Evolutionary conservation across 1,140 invertebrate species (phyloP), one percentile per base, ranked within the genome.

Genomic region (Leucophenga varia): DNA sequence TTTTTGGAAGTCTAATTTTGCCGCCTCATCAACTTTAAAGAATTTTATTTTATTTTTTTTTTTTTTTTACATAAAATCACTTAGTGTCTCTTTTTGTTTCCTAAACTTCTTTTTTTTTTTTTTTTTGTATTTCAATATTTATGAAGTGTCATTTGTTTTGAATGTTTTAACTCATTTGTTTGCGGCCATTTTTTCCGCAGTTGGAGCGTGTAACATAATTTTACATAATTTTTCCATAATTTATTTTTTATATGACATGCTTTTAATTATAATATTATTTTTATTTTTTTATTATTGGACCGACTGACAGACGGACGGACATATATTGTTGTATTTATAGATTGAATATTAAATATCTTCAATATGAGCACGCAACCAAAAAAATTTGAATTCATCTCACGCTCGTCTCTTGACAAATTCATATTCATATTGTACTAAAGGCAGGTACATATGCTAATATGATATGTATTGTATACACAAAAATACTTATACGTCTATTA

Each of bases 151-250:
- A 58, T 65, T 65, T 67, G 47, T 61, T 51, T 35, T 54, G 43
- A 53, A 50, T 52, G 55, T 35, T 39, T 56, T 60, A 60, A 53
- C 58, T 34, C 47, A 35, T 50, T 35, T n/a, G n/a, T n/a, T 28
- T 52, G 32, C 31, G 50, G 35, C 48, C 46, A 52, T 47, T 56
- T 54, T n/a, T n/a, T n/a, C n/a, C n/a, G 34, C 47, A 47, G 53
- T 19, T 50, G 35, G 50, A 63, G 56, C 63, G 56, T 65, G 61
- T 65, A 67, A 67, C 63, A 65, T 49, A 50, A 56, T 41, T 65
- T 67, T 65, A 65, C 63, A 65, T 65, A 63, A 59, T 36, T 58
- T 55, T 47, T 58, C 56, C 49, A 57, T n/a, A n/a, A 56, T 56
- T 57, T 45, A 54, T 38, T 44, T 58, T 55, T 52, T 48, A 65